Evolutionary conservation across 2,797 vertebrate species (phyloP).

Genomic region (Helarctos malayanus): DNA sequence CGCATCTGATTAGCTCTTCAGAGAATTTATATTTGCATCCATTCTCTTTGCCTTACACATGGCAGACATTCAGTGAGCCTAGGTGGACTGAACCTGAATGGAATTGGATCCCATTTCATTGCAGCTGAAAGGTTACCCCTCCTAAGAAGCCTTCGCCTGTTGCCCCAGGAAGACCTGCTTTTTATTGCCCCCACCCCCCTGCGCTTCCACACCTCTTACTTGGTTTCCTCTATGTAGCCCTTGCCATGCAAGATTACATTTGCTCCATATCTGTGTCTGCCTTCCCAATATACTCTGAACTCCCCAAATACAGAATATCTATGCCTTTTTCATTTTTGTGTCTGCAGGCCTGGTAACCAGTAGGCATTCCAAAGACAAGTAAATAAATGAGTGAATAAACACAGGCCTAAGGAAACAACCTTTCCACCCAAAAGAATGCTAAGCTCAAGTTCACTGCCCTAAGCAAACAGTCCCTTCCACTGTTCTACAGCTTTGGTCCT

Average conservation of each 20-base stretch:
- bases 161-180: not conserved
- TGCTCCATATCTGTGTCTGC: not conserved
- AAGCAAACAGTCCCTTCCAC: not conserved
- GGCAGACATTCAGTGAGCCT: not conserved
- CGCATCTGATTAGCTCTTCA: not conserved
- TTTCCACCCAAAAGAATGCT: not conserved
- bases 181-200: not conserved
- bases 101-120: not conserved
- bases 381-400: slow-evolving; percentile 42
- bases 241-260: not conserved
- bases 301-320: not conserved
- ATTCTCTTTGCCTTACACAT: not conserved
- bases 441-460: not conserved
- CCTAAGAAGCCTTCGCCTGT: not conserved
- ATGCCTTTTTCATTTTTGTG: not conserved
- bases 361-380: slow-evolving; percentile 9
- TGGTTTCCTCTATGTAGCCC: not conserved
- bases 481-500: not conserved
- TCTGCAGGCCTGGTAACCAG: not conserved
- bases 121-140: not conserved
- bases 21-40: not conserved
- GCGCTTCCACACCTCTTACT: not conserved
- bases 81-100: not conserved
- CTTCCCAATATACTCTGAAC: not conserved
- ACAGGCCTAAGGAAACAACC: not conserved